These are phyloP conservation scores for Delphinapterus leucas DNA, from an alignment of 2,113 vertebrate species.

Conservation along the genomic window DNA sequence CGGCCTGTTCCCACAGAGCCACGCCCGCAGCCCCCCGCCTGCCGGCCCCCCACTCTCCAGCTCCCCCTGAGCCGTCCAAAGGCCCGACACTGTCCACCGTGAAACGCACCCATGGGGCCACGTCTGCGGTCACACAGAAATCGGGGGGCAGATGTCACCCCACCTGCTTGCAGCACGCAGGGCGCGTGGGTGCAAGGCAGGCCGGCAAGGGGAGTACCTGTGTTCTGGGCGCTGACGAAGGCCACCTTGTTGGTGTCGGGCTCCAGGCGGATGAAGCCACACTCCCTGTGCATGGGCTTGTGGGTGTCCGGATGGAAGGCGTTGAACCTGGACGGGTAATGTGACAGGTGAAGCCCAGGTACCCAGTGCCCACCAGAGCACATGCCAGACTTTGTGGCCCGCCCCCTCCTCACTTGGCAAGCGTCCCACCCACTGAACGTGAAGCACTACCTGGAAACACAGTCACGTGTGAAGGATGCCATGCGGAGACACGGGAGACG, in stretches of 20 bases:
- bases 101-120: neutral
- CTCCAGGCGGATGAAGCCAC: slow-evolving; percentile 94
- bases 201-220: slow-evolving; percentile 81
- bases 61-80: neutral
- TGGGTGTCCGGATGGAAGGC: slow-evolving; percentile 91
- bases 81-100: neutral
- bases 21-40: too few relatives aligned
- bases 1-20: neutral
- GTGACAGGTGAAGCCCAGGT: neutral
- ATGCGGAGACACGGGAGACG: neutral
- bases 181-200: fast-evolving
- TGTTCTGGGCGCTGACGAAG: slow-evolving; percentile 96
- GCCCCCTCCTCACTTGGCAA: neutral
- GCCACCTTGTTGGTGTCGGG: slow-evolving; percentile 93
- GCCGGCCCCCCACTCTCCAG: neutral
- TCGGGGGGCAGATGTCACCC: neutral
- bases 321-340: slow-evolving; percentile 86
- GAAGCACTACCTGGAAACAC: neutral
- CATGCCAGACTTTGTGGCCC: fast-evolving
- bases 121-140: fast-evolving
- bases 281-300: slow-evolving; percentile 94
- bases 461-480: too few relatives aligned
- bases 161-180: fast-evolving
- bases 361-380: neutral
- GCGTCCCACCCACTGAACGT: neutral